A percentile compares a stretch with the other conserved stretches of the same genome.
Conservation (phyloP, 2,888 invertebrate genomes). For the Watsonalla cultraria region DNA sequence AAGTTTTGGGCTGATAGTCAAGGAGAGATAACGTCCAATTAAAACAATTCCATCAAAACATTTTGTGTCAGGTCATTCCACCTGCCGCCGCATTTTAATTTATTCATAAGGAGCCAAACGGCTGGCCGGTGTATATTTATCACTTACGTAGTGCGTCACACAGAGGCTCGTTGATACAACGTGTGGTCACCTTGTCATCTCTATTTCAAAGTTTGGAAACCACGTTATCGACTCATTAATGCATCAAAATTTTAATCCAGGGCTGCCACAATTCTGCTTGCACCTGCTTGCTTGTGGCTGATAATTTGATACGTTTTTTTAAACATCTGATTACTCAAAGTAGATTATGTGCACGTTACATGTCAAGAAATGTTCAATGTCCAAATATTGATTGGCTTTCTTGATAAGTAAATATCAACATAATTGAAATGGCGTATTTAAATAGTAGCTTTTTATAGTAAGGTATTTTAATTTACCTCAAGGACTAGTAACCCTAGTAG, state of each 20-base stretch:
- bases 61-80: slow-evolving; percentile 78
- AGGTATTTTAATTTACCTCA: background rate
- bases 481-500: background rate
- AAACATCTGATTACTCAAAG: background rate
- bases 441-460: too few species aligned
- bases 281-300: background rate
- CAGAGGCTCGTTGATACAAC: slow-evolving; percentile 5
- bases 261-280: background rate
- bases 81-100: slow-evolving; percentile 69
- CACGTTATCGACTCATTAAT: background rate
- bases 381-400: background rate
- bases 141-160: slow-evolving; percentile 16
- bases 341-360: background rate
- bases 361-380: background rate
- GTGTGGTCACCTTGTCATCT: background rate
- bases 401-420: background rate
- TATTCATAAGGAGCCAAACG: slow-evolving; percentile 64
- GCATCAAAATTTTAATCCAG: background rate
- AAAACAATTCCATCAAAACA: slow-evolving; percentile 78
- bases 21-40: slow-evolving; percentile 71
- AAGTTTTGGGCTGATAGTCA: slow-evolving; percentile 51
- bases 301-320: background rate
- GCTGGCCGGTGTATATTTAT: slow-evolving; percentile 26
- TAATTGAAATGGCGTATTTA: too few species aligned
- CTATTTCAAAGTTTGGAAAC: background rate